Percentiles rank a stretch among this genome's conserved stretches.
These are phyloP conservation scores for Calonectris borealis DNA, from an alignment of 2,113 vertebrate genomes.

Conservation along the genomic window DNA sequence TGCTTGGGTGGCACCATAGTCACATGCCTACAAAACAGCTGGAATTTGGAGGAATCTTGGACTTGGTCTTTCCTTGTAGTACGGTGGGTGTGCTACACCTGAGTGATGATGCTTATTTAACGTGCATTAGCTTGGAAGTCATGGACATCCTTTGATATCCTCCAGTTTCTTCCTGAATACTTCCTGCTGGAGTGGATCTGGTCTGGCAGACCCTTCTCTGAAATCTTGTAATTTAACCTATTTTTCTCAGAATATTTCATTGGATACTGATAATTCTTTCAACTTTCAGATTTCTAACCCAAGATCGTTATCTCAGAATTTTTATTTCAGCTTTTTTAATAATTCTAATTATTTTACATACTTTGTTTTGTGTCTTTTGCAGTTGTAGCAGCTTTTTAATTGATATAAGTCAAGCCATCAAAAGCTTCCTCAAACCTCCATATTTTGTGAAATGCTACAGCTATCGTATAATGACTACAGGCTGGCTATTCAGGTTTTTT, in stretches of 20 bases:
- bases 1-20: background rate
- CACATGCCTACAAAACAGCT: background rate
- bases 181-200: background rate
- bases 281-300: background rate
- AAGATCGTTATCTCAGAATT: background rate
- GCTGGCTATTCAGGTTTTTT: background rate
- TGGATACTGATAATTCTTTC: background rate
- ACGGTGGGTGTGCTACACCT: background rate
- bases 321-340: background rate
- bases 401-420: background rate
- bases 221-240: background rate
- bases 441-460: background rate
- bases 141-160: background rate
- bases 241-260: background rate
- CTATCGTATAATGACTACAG: background rate
- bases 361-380: background rate
- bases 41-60: background rate
- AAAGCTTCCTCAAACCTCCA: background rate
- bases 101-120: background rate
- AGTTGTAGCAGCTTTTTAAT: background rate
- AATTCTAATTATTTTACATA: background rate
- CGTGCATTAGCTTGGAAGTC: background rate
- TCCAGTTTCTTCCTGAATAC: background rate
- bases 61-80: background rate
- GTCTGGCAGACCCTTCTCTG: background rate